Base-by-base conservation (phyloP, 2,888 invertebrate species). In the Pammene aurita region DNA sequence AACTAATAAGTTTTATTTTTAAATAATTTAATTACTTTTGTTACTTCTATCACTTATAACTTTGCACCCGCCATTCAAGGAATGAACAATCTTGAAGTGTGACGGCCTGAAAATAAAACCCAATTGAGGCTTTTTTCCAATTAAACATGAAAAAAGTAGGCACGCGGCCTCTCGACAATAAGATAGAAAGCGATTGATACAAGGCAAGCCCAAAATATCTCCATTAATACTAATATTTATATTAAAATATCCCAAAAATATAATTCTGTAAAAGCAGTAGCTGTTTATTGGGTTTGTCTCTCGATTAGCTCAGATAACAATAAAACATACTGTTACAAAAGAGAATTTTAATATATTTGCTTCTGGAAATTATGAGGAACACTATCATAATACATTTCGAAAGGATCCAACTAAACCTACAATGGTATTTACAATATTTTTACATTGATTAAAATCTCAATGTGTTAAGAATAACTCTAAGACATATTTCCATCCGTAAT, bases 21-120 rank as follows among this genome's bases (percentile, higher is more conserved):
- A 85, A 89, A 89, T 92, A 90, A 90, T 90, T 91, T 90, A 92
- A 88, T 89, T 89, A 88, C 80, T 88, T 87, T 87, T 82, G 85
- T 88, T 85, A 89, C 85, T 89, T 88, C 87, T 88, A 89, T 88
- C 82, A 87, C 87, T 87, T 87, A 85, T 85, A 89, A 88, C 84
- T 87, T 88, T 89, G 87, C 88, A 86, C 86, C 86, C 86, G 77
- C 77, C 82, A 80, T 79, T 85, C 85, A 82, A 83, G 83, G 84
- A 84, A 80, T 81, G 84, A 80, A 82, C 75, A 79, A 77, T 85
- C 84, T 86, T 77, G 86, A 82, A 81, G 78, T 81, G 82, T 81
- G 85, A 79, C 77, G 80, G 85, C 88, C 91, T 92, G 91, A 83
- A 91, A 91, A 88, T 83, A 85, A 90, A 89, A 88, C 78, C 81